Conservation (phyloP, 2,113 vertebrate genomes). For the Noturus placidus region DNA sequence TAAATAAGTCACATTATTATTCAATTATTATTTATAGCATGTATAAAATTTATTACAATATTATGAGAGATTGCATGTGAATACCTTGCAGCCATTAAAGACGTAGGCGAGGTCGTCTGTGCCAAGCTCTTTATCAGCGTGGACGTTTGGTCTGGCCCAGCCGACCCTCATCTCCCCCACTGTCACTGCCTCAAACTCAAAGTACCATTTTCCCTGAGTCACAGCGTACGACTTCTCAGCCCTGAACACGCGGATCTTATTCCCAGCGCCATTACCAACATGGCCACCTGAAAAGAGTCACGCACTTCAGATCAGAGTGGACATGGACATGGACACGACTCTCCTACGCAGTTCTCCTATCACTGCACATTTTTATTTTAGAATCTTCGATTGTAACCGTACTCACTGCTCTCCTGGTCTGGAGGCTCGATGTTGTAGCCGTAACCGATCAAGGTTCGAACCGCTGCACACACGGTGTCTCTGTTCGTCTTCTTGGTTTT, state of each 20-base stretch:
- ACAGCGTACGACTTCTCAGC: conserved; percentile 84
- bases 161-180: conserved; percentile 92
- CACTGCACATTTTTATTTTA: not conserved
- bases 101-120: conserved; percentile 86
- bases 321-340: not conserved
- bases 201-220: conserved; percentile 89
- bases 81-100: conserved; percentile 88
- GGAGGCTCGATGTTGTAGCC: conserved; percentile 93
- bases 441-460: conserved; percentile 87
- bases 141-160: conserved; percentile 84
- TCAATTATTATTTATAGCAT: not conserved
- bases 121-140: conserved; percentile 83
- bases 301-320: not conserved
- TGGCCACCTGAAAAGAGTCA: conserved; percentile 63
- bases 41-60: not conserved
- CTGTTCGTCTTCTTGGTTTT: conserved; percentile 92
- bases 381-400: not conserved
- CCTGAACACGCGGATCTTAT: conserved; percentile 84
- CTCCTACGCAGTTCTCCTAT: not conserved
- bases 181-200: conserved; percentile 88
- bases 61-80: too few relatives aligned
- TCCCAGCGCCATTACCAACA: conserved; percentile 62
- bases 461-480: conserved; percentile 86
- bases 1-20: too few relatives aligned
- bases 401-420: conserved; percentile 87